phyloP scores from a whole-genome alignment of 1,140 invertebrate genomes.

The Drosophila lacteicornis region DNA sequence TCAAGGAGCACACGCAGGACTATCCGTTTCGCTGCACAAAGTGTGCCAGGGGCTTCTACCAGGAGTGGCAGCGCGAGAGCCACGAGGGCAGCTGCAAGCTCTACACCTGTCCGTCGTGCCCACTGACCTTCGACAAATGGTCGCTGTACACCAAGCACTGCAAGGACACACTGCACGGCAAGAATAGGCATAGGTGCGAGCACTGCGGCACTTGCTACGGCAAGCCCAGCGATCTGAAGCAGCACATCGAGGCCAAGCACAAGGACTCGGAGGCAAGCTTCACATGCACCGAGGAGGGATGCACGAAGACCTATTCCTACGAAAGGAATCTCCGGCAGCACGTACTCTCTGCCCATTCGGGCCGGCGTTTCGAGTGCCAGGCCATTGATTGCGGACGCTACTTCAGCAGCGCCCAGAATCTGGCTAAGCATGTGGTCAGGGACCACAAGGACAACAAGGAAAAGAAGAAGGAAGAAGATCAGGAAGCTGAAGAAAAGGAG shows the following conservation, averaged over 20 bases:
- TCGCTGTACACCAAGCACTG: constrained; percentile 70
- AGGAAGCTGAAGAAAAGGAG: not conserved
- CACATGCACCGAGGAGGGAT: constrained; percentile 56
- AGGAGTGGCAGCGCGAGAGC: constrained; percentile 68
- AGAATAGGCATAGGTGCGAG: constrained; percentile 62
- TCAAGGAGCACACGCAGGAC: constrained; percentile 65
- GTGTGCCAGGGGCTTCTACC: constrained; percentile 72
- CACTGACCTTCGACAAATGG: constrained; percentile 72
- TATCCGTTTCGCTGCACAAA: constrained; percentile 73
- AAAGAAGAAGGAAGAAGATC: not conserved
- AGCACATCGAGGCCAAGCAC: constrained; percentile 65
- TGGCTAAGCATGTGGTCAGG: constrained; percentile 60
- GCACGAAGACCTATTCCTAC: constrained; percentile 65
- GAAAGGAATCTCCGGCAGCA: constrained; percentile 77
- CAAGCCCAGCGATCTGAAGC: constrained; percentile 54
- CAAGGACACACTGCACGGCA: constrained; percentile 63
- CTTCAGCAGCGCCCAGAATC: constrained; percentile 78
- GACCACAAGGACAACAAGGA: constrained; percentile 30
- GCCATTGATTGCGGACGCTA: constrained; percentile 55
- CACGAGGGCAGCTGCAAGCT: constrained; percentile 73
- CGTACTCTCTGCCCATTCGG: constrained; percentile 54
- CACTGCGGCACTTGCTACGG: constrained; percentile 56
- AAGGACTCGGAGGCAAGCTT: constrained; percentile 23
- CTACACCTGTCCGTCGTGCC: constrained; percentile 58
- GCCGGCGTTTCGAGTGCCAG: constrained; percentile 72